These are phyloP conservation scores for Pseudochromis fuscus DNA, from an alignment of 2,797 vertebrate species.

Conservation along the genomic window DNA sequence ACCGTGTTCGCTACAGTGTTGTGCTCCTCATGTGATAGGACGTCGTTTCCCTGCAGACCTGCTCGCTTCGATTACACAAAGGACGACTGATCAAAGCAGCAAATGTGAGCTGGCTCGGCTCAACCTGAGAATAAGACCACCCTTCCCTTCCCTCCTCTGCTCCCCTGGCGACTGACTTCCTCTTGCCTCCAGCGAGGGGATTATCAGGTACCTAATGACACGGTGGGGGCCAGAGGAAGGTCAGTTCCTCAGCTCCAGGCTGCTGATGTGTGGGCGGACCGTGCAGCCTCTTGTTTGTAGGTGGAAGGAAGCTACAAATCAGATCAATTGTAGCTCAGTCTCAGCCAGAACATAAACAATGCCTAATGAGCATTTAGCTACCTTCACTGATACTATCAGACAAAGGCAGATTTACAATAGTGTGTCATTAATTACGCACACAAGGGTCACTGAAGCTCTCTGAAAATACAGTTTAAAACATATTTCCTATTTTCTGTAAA, in stretches of 20 bases:
- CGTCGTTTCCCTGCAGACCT: constrained; percentile 55
- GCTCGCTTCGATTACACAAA: constrained; percentile 64
- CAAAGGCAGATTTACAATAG: constrained; percentile 27
- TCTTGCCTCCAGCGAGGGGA: constrained; percentile 63
- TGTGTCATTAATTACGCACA: constrained; percentile 40
- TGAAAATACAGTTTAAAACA: not conserved
- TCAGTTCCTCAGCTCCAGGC: constrained; percentile 53
- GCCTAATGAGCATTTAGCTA: constrained; percentile 50
- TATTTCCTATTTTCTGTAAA: constrained; percentile 5
- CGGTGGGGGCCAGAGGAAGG: constrained; percentile 63
- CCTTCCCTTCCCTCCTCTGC: constrained; percentile 33
- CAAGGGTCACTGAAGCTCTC: constrained; percentile 1
- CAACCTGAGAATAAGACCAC: constrained; percentile 53
- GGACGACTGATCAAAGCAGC: constrained; percentile 71
- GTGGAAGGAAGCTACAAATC: constrained; percentile 48
- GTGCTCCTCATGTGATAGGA: constrained; percentile 47
- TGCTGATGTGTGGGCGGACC: constrained; percentile 51
- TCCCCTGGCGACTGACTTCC: constrained; percentile 70
- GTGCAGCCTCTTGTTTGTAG: constrained; percentile 24
- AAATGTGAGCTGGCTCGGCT: constrained; percentile 35
- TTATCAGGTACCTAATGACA: constrained; percentile 76
- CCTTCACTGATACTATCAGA: constrained; percentile 29
- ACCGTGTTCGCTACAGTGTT: constrained; percentile 3
- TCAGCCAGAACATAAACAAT: constrained; percentile 42
- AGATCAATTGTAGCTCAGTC: constrained; percentile 47